phyloP scores from a whole-genome alignment of 2,113 vertebrate species.

The Bubo scandiacus region DNA sequence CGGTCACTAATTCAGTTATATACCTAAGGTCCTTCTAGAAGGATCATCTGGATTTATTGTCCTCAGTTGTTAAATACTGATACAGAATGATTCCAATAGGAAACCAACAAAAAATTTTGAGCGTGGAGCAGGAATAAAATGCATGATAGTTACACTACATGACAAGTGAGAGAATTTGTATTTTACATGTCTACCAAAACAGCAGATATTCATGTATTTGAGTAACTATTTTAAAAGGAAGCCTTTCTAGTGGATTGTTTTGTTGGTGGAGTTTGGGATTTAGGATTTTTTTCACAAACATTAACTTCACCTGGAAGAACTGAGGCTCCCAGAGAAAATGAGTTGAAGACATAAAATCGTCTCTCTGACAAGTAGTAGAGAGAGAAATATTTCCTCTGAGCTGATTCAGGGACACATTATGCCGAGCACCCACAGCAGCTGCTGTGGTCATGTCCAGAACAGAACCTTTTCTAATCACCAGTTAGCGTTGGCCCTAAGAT shows the following conservation, averaged over 20 bases:
- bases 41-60: not conserved
- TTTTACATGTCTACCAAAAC: not conserved
- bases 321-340: not conserved
- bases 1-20: not conserved
- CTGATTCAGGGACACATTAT: not conserved
- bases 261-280: not conserved
- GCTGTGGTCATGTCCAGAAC: not conserved
- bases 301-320: not conserved
- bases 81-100: not conserved
- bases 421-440: not conserved
- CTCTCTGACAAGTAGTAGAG: not conserved
- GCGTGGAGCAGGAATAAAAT: not conserved
- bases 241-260: not conserved
- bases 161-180: not conserved
- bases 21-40: not conserved
- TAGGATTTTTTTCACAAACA: not conserved
- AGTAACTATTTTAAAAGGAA: not conserved
- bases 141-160: not conserved
- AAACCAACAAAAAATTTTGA: not conserved
- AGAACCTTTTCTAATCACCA: not conserved
- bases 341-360: not conserved
- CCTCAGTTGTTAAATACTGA: not conserved
- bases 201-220: not conserved
- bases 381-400: slow-evolving; percentile 15
- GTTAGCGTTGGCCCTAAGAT: not conserved